phyloP scores from a whole-genome alignment of 2,888 invertebrate species.

The Lepidochitona cinerea region DNA sequence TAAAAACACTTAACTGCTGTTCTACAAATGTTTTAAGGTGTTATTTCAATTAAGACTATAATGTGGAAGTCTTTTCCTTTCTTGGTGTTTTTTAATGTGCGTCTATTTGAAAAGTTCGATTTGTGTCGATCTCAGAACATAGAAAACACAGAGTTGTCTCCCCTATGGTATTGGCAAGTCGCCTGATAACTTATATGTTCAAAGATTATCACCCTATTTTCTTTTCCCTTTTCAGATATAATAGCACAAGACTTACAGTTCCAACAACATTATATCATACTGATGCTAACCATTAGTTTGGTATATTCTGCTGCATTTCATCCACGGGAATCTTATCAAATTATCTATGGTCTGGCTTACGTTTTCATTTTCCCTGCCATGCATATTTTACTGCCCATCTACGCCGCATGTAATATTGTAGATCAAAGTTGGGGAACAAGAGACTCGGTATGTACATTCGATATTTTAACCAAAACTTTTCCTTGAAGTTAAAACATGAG shows the following conservation, averaged over 20 bases:
- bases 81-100: no score
- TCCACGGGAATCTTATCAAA: constrained; percentile 41
- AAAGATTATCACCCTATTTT: background rate
- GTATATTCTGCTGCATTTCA: constrained; percentile 46
- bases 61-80: no score
- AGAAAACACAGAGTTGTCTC: no score
- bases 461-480: background rate
- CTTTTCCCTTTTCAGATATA: constrained; percentile 30
- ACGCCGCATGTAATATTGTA: constrained; percentile 51
- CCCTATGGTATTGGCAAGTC: no score
- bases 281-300: constrained; percentile 45
- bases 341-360: constrained; percentile 46
- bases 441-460: constrained; percentile 36
- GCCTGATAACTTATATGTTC: no score
- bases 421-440: constrained; percentile 57
- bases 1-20: no score
- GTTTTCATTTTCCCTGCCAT: constrained; percentile 55
- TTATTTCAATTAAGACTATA: no score
- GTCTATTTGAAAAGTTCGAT: no score
- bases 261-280: constrained; percentile 50
- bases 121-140: no score
- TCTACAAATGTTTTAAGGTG: no score
- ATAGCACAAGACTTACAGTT: constrained; percentile 33
- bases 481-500: no score
- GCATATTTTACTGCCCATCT: constrained; percentile 52